Conservation (phyloP, 2,797 vertebrate genomes). For the Podargus strigoides region DNA sequence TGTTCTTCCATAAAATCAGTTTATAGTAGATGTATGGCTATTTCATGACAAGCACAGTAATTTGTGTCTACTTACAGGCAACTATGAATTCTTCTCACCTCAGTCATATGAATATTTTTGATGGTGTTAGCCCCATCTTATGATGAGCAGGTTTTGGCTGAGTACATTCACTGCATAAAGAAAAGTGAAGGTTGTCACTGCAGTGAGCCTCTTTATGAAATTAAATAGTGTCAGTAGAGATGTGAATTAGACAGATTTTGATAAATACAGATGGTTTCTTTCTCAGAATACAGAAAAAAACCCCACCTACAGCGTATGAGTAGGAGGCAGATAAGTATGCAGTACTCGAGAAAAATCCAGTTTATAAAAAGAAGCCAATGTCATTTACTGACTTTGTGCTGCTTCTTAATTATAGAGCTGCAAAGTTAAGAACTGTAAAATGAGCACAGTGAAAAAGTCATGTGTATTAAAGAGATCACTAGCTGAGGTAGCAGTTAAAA, state of each 20-base stretch:
- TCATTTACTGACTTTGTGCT: neutral
- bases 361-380: neutral
- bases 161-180: neutral
- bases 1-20: neutral
- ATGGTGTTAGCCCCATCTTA: neutral
- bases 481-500: neutral
- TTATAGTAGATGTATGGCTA: neutral
- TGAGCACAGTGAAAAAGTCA: neutral
- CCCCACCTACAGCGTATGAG: neutral
- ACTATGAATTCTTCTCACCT: neutral
- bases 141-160: neutral
- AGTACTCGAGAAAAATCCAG: neutral
- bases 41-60: neutral
- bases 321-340: neutral
- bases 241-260: neutral
- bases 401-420: neutral
- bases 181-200: neutral
- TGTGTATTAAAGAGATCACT: neutral
- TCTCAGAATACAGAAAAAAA: neutral
- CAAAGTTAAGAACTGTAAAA: neutral
- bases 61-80: neutral
- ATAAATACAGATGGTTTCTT: neutral
- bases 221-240: neutral
- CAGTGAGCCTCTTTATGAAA: neutral
- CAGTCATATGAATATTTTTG: neutral